Conservation (phyloP, 2,113 vertebrate genomes). For the Crocuta crocuta region DNA sequence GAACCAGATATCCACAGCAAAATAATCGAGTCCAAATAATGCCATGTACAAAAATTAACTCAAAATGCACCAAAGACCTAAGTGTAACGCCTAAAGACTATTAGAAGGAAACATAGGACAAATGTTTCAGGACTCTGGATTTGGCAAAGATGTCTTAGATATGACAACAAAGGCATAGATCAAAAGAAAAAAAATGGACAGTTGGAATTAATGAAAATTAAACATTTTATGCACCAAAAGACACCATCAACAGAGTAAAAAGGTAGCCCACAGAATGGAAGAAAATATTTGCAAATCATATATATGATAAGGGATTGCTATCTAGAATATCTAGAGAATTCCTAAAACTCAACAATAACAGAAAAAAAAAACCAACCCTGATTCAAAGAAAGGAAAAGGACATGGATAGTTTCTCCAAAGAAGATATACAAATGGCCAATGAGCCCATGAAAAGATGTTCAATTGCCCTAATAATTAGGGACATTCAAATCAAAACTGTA, state of each 20-base stretch:
- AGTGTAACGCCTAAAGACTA: neutral
- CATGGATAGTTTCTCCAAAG: neutral
- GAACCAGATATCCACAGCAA: neutral
- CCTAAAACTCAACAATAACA: neutral
- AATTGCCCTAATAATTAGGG: neutral
- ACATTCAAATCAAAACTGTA: neutral
- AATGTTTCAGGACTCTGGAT: neutral
- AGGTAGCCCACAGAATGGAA: neutral
- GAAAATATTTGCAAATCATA: neutral
- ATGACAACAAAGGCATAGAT: neutral
- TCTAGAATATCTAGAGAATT: neutral
- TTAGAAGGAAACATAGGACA: neutral
- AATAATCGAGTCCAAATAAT: neutral
- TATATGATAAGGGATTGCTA: neutral
- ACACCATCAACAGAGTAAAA: neutral
- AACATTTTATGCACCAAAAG: neutral
- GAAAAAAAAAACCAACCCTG: neutral
- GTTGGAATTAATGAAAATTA: neutral
- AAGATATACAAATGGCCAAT: neutral
- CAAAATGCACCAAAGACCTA: neutral
- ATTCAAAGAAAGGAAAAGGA: neutral
- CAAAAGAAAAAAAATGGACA: neutral
- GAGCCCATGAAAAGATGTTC: neutral
- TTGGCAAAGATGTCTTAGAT: neutral
- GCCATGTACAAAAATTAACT: neutral